phyloP scores from a whole-genome alignment of 1,140 invertebrate genomes.

The Euglossa dilemma region DNA sequence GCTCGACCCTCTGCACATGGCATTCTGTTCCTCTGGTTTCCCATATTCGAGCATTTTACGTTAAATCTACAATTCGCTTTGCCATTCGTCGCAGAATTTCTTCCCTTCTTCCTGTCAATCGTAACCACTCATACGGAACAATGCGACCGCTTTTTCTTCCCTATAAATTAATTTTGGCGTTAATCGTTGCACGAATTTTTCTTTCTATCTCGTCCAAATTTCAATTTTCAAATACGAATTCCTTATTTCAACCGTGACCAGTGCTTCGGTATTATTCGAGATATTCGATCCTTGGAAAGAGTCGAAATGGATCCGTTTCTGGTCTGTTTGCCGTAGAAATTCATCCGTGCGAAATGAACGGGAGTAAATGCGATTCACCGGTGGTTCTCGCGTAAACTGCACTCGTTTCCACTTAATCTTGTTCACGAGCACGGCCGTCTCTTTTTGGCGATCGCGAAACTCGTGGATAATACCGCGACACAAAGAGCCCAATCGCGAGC shows the following conservation, averaged over 20 bases:
- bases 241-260: not conserved
- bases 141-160: too few relatives aligned
- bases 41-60: not conserved
- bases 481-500: slow-evolving; percentile 33
- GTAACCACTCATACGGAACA: too few relatives aligned
- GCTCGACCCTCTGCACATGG: not conserved
- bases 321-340: not conserved
- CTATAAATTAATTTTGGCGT: too few relatives aligned
- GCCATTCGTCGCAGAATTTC: not conserved
- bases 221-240: too few relatives aligned
- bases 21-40: not conserved
- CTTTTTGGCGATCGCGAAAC: not conserved
- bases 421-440: not conserved
- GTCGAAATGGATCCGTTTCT: too few relatives aligned
- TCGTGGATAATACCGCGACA: slow-evolving; percentile 11
- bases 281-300: not conserved
- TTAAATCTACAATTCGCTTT: not conserved
- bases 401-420: slow-evolving; percentile 20
- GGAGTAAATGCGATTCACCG: not conserved
- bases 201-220: too few relatives aligned
- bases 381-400: not conserved
- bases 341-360: not conserved
- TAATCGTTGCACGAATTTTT: too few relatives aligned
- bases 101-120: not conserved
- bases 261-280: not conserved